These are phyloP conservation scores for Mormyrus proboscirostris DNA, from an alignment of 2,797 vertebrate species.

Conservation along the genomic window DNA sequence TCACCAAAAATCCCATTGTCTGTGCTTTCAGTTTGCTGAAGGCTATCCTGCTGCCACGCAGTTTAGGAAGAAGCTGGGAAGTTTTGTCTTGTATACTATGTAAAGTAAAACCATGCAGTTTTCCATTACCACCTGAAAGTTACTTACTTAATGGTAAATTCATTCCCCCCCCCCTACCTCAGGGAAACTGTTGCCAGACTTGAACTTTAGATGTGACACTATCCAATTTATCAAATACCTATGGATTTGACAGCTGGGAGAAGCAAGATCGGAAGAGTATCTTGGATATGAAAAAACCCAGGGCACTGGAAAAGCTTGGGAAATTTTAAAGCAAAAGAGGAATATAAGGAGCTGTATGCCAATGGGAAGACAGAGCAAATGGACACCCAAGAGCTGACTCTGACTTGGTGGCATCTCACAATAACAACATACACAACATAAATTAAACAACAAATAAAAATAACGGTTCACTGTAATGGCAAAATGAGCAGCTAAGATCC, in stretches of 20 bases:
- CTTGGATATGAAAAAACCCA: not conserved
- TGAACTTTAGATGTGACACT: not conserved
- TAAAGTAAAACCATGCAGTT: constrained; percentile 14
- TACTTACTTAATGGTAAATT: not conserved
- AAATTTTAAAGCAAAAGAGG: not conserved
- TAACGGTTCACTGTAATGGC: not conserved
- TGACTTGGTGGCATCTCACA: not conserved
- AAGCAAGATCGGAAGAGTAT: not conserved
- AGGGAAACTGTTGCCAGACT: constrained; percentile 12
- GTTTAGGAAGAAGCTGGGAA: not conserved
- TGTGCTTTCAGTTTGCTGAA: not conserved
- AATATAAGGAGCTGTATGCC: not conserved
- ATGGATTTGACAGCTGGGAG: not conserved
- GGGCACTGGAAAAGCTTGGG: not conserved
- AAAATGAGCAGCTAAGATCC: not conserved
- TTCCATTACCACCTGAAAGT: not conserved
- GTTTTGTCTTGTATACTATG: not conserved
- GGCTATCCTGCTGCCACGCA: not conserved
- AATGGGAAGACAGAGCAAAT: not conserved
- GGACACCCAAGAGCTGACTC: not conserved
- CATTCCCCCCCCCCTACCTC: not conserved
- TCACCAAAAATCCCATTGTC: not conserved
- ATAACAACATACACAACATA: not conserved
- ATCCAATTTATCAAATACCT: not conserved
- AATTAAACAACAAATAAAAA: not conserved